Base-by-base conservation (phyloP, 2,113 vertebrate genomes). In the Lucifuga dentata region DNA sequence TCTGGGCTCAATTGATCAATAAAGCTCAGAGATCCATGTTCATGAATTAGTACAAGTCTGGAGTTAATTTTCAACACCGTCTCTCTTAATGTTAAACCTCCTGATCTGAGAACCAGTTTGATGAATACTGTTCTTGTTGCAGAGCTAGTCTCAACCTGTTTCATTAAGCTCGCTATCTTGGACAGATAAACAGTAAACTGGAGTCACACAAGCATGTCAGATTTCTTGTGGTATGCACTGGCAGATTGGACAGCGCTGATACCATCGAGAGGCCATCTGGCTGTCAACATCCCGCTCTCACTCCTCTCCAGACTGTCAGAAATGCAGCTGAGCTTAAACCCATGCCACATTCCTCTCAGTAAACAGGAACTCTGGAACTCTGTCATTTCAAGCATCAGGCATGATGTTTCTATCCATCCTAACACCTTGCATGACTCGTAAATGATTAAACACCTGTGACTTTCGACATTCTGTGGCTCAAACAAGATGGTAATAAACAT, bases 241-340 rank as follows among this genome's bases (percentile, higher is more conserved):
- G 77, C 67, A 78, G 76, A 87, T 81, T 83, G 81, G 12, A 64
- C 76, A 67, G 75, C 5, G 65, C 76, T 78, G 88, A 90, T 91
- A 88, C 33, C 67, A 84, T 68, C 35, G 35, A 66, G 83, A 73
- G 77, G 79, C 83, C n/a, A 61, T 73, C 78, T 59, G 88, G 81
- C 84, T 86, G 80, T 89, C 87, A 88, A 80, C 87, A 76, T 67
- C 62, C 76, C 51, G 65, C 69, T 56, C 74, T 86, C 80, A 86
- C 81, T 67, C 11, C 41, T 59, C 20, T 87, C 85, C 87, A 86
- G 68, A 35, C 44, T 16, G 57, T 86, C 70, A 86, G 76, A 81
- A 73, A 82, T 67, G 77, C 73, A 64, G 64, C 81, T 62, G 81
- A 73, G 39, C 83, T 68, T 48, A 44, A 68, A 78, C 29, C 73